phyloP scores from a whole-genome alignment of 2,888 invertebrate species.

The Sisyra nigra region DNA sequence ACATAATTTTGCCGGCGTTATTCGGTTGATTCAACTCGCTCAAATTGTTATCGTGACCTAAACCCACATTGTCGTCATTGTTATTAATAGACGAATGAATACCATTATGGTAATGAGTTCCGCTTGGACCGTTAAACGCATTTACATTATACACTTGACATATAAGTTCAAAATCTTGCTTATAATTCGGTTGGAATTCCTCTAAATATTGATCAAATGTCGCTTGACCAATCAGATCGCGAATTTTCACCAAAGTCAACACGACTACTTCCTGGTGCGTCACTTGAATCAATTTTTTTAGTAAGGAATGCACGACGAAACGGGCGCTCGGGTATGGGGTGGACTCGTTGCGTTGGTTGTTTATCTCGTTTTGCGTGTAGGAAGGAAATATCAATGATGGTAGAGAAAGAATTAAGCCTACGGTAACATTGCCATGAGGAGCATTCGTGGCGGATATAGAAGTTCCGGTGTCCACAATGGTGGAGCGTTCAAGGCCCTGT shows the following conservation, averaged over 20 bases:
- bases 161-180: slow-evolving; percentile 38
- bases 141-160: slow-evolving; percentile 39
- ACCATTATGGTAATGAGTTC: no score
- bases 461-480: slow-evolving; percentile 36
- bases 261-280: slow-evolving; percentile 45
- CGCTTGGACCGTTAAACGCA: neutral
- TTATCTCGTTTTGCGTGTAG: slow-evolving; percentile 19
- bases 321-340: slow-evolving; percentile 13
- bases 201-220: slow-evolving; percentile 40
- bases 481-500: slow-evolving; percentile 38
- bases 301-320: slow-evolving; percentile 24
- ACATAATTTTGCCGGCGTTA: no score
- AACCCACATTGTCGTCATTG: no score
- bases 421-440: slow-evolving; percentile 38
- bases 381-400: slow-evolving; percentile 43
- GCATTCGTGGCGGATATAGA: no score
- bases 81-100: no score
- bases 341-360: slow-evolving; percentile 19
- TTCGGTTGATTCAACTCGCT: no score
- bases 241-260: slow-evolving; percentile 51
- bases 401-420: slow-evolving; percentile 46
- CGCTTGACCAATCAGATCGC: slow-evolving; percentile 45
- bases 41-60: no score
- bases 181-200: slow-evolving; percentile 28
- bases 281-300: slow-evolving; percentile 29